These are phyloP conservation scores for Uropetala carovei DNA, from an alignment of 2,888 invertebrate species.

Conservation along the genomic window DNA sequence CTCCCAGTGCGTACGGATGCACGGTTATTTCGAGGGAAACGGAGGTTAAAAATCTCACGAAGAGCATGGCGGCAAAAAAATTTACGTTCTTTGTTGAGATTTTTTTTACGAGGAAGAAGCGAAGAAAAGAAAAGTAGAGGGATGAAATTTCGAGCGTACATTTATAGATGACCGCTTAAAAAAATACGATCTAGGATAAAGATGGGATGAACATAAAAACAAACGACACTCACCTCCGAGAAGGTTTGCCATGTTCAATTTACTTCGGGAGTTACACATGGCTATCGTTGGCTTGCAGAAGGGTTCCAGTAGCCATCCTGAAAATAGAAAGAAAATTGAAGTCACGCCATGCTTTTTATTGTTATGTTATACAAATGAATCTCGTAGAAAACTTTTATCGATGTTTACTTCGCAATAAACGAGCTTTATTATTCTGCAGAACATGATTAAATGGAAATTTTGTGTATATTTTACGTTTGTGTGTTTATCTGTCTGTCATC, in stretches of 20 bases:
- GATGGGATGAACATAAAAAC: not conserved
- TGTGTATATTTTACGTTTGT: too few relatives aligned
- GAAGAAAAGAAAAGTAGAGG: not conserved
- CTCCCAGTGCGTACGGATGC: not conserved
- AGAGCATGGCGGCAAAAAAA: not conserved
- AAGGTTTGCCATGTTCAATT: not conserved
- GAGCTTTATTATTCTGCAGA: too few relatives aligned
- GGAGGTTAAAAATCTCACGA: slow-evolving; percentile 7
- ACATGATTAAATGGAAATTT: too few relatives aligned
- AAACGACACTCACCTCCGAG: not conserved
- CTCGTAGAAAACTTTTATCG: too few relatives aligned
- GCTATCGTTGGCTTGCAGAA: not conserved
- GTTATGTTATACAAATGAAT: too few relatives aligned
- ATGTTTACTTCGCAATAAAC: too few relatives aligned
- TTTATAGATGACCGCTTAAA: not conserved
- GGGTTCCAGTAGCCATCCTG: not conserved
- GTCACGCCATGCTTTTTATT: too few relatives aligned
- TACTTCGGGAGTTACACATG: not conserved
- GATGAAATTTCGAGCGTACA: not conserved
- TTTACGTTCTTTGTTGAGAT: not conserved
- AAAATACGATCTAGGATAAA: not conserved
- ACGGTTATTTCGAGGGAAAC: not conserved
- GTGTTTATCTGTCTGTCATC: too few relatives aligned
- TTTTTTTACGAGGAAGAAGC: not conserved
- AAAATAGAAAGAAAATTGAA: not conserved